Base-by-base conservation (phyloP, 2,888 invertebrate species). In the Osmoderma eremita region DNA sequence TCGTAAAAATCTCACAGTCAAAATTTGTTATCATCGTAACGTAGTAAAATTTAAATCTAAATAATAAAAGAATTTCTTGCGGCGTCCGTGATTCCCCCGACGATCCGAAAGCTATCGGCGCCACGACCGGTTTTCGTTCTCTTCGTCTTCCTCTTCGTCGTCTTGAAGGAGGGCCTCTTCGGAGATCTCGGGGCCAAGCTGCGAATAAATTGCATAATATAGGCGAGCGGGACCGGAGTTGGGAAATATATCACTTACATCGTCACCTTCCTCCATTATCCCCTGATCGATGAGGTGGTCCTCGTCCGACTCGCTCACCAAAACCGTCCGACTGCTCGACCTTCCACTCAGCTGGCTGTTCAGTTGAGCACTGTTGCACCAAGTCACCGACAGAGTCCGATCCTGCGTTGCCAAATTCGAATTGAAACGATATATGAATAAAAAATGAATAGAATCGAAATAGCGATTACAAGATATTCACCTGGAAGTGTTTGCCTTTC, bases 111-210 rank as follows among this genome's bases (percentile, higher is more conserved):
- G 67, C 91, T 87, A 94, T 91, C 95, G 94, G 72, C 95, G 86
- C 96, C 96, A 96, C 22, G 94, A 93, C 72, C 95, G 87, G 75
- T 93, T 91, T 80, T 92, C 91, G 70, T 90, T 90, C 51, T 90
- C 91, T 12, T 94, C 93, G 49, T 95, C 95, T 56, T 95, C 95
- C 69, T 95, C 95, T 77, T 95, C 92, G 74, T 91, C 91, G 75
- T 90, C 91, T 75, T 91, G 91, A 10, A 95, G 86, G 17, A 92
- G 86, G 63, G 91, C 83, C 76, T 92, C 88, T 73, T 89, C 89
- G 63, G 86, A 83, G 51, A 84, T 80, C 75, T 82, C 84, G 72
- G 80, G 80, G 62, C 77, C 77, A 67, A 80, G 39, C 79, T 80
- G 63, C 69, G 70, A n/a, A 13, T 51, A 36, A 17, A 51, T 36